phyloP scores from a whole-genome alignment of 2,888 invertebrate genomes.

The Synergus gifuensis region DNA sequence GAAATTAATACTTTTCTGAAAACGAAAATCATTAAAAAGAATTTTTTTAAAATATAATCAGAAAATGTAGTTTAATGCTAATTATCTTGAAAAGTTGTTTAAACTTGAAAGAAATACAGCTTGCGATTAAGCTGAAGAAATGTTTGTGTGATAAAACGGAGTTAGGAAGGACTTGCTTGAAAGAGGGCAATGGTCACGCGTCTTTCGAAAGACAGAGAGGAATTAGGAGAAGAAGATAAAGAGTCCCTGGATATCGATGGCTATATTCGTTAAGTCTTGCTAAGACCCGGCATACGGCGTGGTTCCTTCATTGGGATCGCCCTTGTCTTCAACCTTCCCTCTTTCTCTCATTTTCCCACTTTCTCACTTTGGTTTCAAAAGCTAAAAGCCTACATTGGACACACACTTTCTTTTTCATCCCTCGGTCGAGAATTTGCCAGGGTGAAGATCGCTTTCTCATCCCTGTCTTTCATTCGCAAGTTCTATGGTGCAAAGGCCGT shows the following conservation, averaged over 20 bases:
- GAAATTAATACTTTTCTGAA: no score
- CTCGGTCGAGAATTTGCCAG: slow-evolving; percentile 47
- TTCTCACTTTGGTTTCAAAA: slow-evolving; percentile 36
- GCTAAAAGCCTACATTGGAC: slow-evolving; percentile 22
- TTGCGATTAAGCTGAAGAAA: slow-evolving; percentile 17
- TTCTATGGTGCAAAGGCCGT: slow-evolving; percentile 44
- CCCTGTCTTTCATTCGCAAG: slow-evolving; percentile 43
- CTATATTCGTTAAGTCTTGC: slow-evolving; percentile 74
- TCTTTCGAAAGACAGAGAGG: slow-evolving; percentile 43
- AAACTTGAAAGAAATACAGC: no score
- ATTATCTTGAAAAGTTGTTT: no score
- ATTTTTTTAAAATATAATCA: no score
- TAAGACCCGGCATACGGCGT: slow-evolving; percentile 70
- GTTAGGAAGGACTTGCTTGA: neutral
- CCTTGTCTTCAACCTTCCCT: slow-evolving; percentile 48
- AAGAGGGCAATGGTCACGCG: slow-evolving; percentile 12
- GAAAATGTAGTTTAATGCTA: no score
- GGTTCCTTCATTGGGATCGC: slow-evolving; percentile 68
- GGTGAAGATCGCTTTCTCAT: slow-evolving; percentile 43
- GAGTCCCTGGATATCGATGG: slow-evolving; percentile 70
- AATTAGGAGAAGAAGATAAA: slow-evolving; percentile 48
- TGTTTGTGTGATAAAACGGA: neutral
- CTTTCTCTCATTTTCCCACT: slow-evolving; percentile 48
- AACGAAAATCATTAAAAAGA: no score
- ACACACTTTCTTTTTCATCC: slow-evolving; percentile 35